phyloP scores from a whole-genome alignment of 2,113 vertebrate species.

The Bos javanicus region DNA sequence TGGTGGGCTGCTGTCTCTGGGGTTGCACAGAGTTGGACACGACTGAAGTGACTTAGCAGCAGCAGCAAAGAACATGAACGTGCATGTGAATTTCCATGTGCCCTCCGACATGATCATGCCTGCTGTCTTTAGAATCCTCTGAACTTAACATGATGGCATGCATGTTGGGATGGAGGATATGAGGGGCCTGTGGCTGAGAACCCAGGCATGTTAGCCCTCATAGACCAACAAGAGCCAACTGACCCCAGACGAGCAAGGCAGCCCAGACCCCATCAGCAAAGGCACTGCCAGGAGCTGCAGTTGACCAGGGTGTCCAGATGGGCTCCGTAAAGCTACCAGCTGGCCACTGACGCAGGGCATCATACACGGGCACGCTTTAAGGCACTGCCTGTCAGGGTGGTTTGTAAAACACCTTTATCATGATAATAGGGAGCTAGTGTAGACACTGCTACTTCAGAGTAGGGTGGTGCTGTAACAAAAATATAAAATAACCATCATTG shows the following conservation, averaged over 20 bases:
- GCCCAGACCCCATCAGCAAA: too few species aligned
- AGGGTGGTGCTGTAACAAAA: neutral
- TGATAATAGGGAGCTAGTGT: neutral
- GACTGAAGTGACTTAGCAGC: too few species aligned
- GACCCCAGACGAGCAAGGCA: neutral
- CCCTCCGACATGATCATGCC: fast-evolving
- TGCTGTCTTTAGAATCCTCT: neutral
- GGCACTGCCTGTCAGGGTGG: fast-evolving
- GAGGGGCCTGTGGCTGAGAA: neutral
- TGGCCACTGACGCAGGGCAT: too few species aligned
- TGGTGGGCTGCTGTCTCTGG: too few species aligned
- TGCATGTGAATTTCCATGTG: neutral
- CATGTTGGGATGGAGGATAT: too few species aligned
- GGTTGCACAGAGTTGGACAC: too few species aligned
- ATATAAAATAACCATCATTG: fast-evolving
- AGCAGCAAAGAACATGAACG: too few species aligned
- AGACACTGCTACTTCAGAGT: neutral
- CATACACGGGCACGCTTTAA: too few species aligned
- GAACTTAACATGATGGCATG: too few species aligned
- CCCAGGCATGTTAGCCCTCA: too few species aligned
- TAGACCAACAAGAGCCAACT: neutral
- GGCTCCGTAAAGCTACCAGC: too few species aligned
- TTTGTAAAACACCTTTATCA: neutral
- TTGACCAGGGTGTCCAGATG: too few species aligned
- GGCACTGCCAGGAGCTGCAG: neutral